Conservation (phyloP, 2,888 invertebrate genomes). For the Prosopocoilus inquinatus region DNA sequence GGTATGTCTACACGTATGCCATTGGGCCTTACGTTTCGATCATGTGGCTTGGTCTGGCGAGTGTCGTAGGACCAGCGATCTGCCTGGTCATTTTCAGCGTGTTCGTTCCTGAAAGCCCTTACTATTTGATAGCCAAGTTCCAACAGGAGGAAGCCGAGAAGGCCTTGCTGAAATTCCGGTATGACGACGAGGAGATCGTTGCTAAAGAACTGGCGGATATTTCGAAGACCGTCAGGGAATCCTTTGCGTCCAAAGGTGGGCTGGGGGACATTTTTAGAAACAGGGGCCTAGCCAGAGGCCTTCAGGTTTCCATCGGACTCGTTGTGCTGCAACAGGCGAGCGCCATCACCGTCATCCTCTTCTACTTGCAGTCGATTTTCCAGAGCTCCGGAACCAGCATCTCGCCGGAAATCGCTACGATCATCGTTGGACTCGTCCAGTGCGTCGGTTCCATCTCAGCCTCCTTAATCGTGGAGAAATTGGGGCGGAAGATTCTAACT, state of each 20-base stretch:
- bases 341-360: constrained; percentile 77
- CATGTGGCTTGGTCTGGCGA: constrained; percentile 8
- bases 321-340: constrained; percentile 74
- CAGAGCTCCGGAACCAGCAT: constrained; percentile 61
- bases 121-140: constrained; percentile 34
- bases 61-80: constrained; percentile 8
- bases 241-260: constrained; percentile 49
- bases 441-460: constrained; percentile 68
- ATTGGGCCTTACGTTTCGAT: constrained; percentile 21
- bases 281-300: constrained; percentile 71
- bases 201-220: constrained; percentile 64
- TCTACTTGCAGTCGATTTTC: constrained; percentile 74
- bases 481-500: constrained; percentile 70
- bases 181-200: constrained; percentile 59
- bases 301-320: constrained; percentile 62
- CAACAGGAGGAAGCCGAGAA: constrained; percentile 53
- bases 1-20: constrained; percentile 17
- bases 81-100: constrained; percentile 12
- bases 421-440: constrained; percentile 73
- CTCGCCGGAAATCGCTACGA: constrained; percentile 63
- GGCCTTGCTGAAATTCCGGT: constrained; percentile 68
- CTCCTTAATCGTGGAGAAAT: constrained; percentile 72
- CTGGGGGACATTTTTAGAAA: constrained; percentile 52
- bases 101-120: constrained; percentile 23
- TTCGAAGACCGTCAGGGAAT: constrained; percentile 47